phyloP scores from a whole-genome alignment of 2,888 invertebrate species.

The Ferdinandea cuprea region DNA sequence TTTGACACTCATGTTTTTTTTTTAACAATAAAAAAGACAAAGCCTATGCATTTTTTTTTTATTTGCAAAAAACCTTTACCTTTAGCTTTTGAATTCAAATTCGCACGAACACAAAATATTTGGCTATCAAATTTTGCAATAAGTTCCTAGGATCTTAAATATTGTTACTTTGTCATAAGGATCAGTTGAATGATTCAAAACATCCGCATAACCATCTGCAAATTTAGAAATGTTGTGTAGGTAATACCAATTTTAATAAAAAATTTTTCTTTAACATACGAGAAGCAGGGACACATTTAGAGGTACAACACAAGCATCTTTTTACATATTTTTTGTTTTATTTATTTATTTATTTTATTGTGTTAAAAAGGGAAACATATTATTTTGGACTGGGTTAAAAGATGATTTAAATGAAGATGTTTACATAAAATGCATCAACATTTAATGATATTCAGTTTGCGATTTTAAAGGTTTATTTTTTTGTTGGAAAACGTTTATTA shows the following conservation, averaged over 20 bases:
- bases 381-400: not conserved
- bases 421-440: not conserved
- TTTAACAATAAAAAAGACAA: not conserved
- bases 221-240: slow-evolving; percentile 56
- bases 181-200: slow-evolving; percentile 67
- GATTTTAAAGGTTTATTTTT: not conserved
- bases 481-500: too few species aligned
- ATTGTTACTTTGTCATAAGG: slow-evolving; percentile 30
- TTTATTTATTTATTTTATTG: not conserved
- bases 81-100: slow-evolving; percentile 25
- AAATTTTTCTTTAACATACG: slow-evolving; percentile 8
- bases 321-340: too few species aligned
- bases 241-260: slow-evolving; percentile 24
- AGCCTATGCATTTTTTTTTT: slow-evolving; percentile 18
- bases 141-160: slow-evolving; percentile 48
- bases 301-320: slow-evolving; percentile 26
- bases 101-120: slow-evolving; percentile 55
- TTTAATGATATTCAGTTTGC: not conserved
- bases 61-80: slow-evolving; percentile 27
- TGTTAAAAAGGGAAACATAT: not conserved
- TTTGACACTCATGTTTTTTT: not conserved
- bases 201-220: slow-evolving; percentile 73
- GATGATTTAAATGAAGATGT: not conserved
- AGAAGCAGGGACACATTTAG: slow-evolving; percentile 26
- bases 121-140: slow-evolving; percentile 37